Evolutionary conservation across 2,888 invertebrate species (phyloP).

Genomic region (Pelosia muscerda): DNA sequence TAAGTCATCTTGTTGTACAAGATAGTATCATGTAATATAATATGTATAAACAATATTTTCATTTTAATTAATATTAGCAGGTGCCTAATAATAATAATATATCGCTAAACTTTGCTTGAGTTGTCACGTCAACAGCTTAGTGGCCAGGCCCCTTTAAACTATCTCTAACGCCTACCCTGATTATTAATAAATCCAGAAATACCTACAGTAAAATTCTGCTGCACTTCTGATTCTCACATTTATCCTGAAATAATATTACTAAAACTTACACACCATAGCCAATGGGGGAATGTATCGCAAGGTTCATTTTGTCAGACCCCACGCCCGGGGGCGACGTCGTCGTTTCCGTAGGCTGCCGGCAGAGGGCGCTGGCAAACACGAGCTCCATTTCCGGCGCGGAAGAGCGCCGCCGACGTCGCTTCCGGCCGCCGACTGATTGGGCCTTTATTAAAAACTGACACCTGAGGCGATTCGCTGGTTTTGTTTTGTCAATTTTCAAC

Average conservation of each 20-base stretch:
- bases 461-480: conserved; percentile 73
- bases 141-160: too few species aligned
- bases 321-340: conserved; percentile 67
- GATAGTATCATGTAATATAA: too few species aligned
- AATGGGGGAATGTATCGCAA: conserved; percentile 54
- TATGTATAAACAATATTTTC: too few species aligned
- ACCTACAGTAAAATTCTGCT: too few species aligned
- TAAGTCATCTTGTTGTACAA: too few species aligned
- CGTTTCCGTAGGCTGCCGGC: conserved; percentile 69
- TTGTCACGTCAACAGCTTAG: too few species aligned
- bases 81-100: too few species aligned
- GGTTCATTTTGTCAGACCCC: conserved; percentile 60
- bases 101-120: too few species aligned
- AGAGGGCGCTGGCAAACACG: conserved; percentile 79
- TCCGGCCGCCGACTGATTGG: conserved; percentile 84
- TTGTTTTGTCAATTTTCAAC: conserved; percentile 49
- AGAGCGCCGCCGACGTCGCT: conserved; percentile 72
- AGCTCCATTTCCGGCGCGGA: conserved; percentile 83
- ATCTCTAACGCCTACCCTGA: too few species aligned
- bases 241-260: conserved; percentile 25
- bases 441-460: conserved; percentile 86
- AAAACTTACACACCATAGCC: conserved; percentile 32
- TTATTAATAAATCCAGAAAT: too few species aligned
- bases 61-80: too few species aligned
- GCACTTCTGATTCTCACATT: neutral